Conservation (phyloP, 2,888 invertebrate species). For the Amphipyra berbera region DNA sequence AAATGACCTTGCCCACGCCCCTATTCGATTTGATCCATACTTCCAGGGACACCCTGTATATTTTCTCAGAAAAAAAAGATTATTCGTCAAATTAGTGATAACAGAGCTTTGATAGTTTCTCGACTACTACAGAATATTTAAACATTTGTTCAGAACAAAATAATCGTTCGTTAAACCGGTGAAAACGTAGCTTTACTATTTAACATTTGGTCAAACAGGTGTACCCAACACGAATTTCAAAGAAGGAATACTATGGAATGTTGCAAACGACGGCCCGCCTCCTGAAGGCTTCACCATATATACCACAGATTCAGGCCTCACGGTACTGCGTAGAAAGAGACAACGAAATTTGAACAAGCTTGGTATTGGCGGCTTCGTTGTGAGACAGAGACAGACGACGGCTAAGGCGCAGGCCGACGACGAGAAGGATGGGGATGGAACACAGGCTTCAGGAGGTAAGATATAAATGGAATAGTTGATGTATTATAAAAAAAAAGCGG, state of each 20-base stretch:
- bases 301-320: constrained; percentile 95
- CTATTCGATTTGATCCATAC: no score
- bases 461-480: background rate
- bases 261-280: constrained; percentile 93
- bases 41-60: no score
- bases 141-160: no score
- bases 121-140: no score
- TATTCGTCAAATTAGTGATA: no score
- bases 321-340: constrained; percentile 94
- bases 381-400: constrained; percentile 91
- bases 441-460: constrained; percentile 76
- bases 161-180: no score
- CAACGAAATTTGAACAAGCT: constrained; percentile 96
- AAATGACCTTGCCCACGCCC: no score
- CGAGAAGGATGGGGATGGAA: constrained; percentile 79
- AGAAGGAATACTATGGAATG: constrained; percentile 95
- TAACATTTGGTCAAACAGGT: constrained; percentile 44
- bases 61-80: no score
- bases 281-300: constrained; percentile 95
- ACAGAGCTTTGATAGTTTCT: no score
- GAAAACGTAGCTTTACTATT: constrained; percentile 7
- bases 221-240: constrained; percentile 88
- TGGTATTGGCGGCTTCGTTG: constrained; percentile 97
- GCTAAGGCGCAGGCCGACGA: constrained; percentile 78
- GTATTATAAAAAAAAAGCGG: no score